Conservation (phyloP, 1,140 invertebrate genomes). For the Drosophila nikananu region DNA sequence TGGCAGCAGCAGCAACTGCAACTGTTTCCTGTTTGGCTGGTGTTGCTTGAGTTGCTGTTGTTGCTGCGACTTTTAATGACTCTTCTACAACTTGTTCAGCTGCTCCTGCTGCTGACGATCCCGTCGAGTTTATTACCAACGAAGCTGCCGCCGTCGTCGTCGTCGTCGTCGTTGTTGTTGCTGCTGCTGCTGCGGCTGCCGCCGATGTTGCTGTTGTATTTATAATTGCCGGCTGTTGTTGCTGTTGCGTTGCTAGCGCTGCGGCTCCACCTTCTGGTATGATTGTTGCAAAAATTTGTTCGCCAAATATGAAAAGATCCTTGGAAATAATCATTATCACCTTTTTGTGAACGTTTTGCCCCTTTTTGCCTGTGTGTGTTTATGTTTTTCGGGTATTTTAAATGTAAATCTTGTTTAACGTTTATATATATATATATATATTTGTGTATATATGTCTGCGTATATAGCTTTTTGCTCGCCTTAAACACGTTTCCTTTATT, state of each 20-base stretch:
- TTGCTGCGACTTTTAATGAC: conserved; percentile 71
- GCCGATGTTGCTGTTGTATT: conserved; percentile 45
- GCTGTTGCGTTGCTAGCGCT: conserved; percentile 56
- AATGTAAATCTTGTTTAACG: conserved; percentile 61
- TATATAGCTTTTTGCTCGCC: conserved; percentile 55
- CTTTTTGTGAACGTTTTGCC: conserved; percentile 67
- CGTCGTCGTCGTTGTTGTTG: conserved; percentile 43
- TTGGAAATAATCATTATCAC: conserved; percentile 85
- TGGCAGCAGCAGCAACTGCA: conserved; percentile 62
- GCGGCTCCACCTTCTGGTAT: conserved; percentile 82
- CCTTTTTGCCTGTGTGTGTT: conserved; percentile 27
- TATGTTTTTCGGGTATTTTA: conserved; percentile 27
- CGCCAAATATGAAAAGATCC: conserved; percentile 85
- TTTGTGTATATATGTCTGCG: conserved; percentile 14
- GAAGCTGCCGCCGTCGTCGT: conserved; percentile 36
- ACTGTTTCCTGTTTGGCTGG: conserved; percentile 80
- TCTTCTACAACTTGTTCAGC: conserved; percentile 82
- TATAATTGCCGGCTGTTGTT: conserved; percentile 39
- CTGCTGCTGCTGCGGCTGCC: conserved; percentile 32
- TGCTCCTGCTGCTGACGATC: conserved; percentile 55
- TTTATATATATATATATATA: not conserved
- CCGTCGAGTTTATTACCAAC: conserved; percentile 61
- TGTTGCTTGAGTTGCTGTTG: conserved; percentile 44
- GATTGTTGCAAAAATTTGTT: conserved; percentile 85
- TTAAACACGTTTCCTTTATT: conserved; percentile 65